phyloP scores from a whole-genome alignment of 2,113 vertebrate species.

The Gallinago undulata region DNA sequence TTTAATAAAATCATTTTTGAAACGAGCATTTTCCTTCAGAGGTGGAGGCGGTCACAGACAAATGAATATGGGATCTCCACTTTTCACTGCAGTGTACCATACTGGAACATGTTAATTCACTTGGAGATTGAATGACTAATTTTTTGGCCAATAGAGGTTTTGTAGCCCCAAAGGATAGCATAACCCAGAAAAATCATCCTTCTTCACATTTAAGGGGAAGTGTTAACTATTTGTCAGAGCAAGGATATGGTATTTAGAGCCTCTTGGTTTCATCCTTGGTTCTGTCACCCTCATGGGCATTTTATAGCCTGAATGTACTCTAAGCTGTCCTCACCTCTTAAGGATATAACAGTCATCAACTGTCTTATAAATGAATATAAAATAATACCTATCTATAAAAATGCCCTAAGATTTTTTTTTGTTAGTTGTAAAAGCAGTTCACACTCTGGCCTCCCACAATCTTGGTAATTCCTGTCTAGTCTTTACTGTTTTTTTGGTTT shows the following conservation, averaged over 20 bases:
- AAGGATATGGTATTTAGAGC: background rate
- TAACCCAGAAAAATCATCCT: background rate
- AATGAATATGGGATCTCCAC: background rate
- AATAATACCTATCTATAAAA: background rate
- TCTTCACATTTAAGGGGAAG: background rate
- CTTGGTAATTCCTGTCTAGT: background rate
- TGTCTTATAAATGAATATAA: background rate
- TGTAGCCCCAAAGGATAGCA: background rate
- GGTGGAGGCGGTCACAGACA: background rate
- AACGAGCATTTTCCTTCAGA: constrained; percentile 20
- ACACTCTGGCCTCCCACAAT: background rate
- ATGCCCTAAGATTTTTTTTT: background rate
- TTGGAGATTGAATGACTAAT: background rate
- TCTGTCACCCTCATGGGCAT: background rate
- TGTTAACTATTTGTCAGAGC: background rate
- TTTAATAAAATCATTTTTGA: constrained; percentile 16
- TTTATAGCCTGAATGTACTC: background rate
- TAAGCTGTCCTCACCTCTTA: background rate
- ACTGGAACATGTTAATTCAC: background rate
- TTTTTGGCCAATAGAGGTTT: background rate
- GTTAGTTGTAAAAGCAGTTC: background rate
- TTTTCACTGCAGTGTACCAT: background rate
- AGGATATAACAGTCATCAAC: background rate
- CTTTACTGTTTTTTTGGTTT: background rate
- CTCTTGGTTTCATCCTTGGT: background rate